These are phyloP conservation scores for Perizoma flavofasciatum DNA, from an alignment of 2,888 invertebrate genomes.

Conservation along the genomic window DNA sequence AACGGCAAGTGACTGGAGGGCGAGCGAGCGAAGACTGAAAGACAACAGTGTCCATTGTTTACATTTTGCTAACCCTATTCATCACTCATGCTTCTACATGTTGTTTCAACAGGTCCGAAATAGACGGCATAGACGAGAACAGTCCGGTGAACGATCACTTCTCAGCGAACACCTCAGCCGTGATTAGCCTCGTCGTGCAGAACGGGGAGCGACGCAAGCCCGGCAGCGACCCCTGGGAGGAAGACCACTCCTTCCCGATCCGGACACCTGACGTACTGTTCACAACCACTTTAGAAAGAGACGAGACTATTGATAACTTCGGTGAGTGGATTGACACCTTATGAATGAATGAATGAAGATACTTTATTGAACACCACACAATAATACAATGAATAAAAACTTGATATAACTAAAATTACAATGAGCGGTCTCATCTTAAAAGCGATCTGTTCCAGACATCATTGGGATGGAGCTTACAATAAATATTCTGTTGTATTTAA, in stretches of 20 bases:
- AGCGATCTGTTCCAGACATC: too few species aligned
- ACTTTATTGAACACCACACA: too few species aligned
- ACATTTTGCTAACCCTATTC: too few species aligned
- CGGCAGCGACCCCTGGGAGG: slow-evolving; percentile 90
- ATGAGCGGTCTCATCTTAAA: too few species aligned
- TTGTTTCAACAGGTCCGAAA: slow-evolving; percentile 82
- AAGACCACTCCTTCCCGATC: slow-evolving; percentile 83
- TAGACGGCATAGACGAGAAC: slow-evolving; percentile 91
- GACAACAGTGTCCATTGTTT: too few species aligned
- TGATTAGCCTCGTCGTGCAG: slow-evolving; percentile 88
- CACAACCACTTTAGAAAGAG: slow-evolving; percentile 90
- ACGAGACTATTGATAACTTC: slow-evolving; percentile 93
- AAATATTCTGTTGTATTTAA: slow-evolving; percentile 30
- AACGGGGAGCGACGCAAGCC: slow-evolving; percentile 87
- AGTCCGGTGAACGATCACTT: slow-evolving; percentile 86
- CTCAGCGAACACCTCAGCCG: slow-evolving; percentile 87
- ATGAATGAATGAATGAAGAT: slow-evolving; percentile 8
- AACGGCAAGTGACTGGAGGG: too few species aligned
- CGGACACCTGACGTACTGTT: slow-evolving; percentile 85
- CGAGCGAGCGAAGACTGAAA: too few species aligned
- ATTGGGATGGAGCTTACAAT: slow-evolving; percentile 4
- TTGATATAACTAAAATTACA: too few species aligned
- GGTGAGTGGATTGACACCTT: slow-evolving; percentile 73
- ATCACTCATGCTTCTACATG: too few species aligned
- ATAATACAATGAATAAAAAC: too few species aligned